Conservation (phyloP, 2,888 invertebrate species). For the Lithophane ornitopus region DNA sequence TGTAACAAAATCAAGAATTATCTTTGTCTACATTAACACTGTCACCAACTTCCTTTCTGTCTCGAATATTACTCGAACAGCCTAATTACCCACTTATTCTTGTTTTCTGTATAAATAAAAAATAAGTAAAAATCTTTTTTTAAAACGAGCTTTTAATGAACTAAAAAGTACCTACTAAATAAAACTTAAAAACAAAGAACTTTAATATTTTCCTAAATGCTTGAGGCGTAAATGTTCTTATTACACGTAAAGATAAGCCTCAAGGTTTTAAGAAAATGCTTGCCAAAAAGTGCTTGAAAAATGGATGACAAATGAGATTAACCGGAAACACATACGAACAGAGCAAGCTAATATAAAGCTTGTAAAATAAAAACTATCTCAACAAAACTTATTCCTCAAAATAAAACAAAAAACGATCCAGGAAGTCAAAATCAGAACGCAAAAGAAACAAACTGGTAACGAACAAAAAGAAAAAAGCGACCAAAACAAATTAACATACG, state of each 20-base stretch:
- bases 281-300: no score
- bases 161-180: no score
- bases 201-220: no score
- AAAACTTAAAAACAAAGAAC: no score
- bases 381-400: background rate
- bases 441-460: conserved; percentile 28
- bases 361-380: background rate
- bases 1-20: background rate
- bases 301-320: no score
- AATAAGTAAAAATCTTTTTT: no score
- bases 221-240: no score
- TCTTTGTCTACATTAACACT: conserved; percentile 2
- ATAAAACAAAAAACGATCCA: conserved; percentile 10
- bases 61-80: background rate
- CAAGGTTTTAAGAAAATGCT: no score
- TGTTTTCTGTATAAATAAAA: background rate
- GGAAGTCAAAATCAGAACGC: conserved; percentile 36
- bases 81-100: background rate
- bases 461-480: conserved; percentile 17
- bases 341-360: no score
- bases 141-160: no score
- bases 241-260: no score
- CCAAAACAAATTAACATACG: conserved; percentile 51
- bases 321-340: no score
- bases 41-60: background rate